phyloP scores from a whole-genome alignment of 2,888 invertebrate genomes.

The Iselma pallidipennis region DNA sequence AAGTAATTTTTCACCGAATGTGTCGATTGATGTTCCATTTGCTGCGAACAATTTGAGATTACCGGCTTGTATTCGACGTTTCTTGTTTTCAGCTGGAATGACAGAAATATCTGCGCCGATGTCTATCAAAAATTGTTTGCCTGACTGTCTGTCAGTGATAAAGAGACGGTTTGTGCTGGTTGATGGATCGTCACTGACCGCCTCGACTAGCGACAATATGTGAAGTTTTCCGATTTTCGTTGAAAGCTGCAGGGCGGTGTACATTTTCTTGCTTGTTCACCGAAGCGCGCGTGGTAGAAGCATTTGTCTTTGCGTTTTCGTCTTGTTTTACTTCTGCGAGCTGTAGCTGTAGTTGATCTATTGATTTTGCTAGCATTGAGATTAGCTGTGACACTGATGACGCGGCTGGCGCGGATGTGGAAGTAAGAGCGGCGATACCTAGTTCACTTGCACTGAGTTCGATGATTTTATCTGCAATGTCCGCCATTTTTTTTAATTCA shows the following conservation, averaged over 20 bases:
- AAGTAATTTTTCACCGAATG: no score
- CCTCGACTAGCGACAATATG: background rate
- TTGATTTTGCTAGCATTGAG: background rate
- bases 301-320: background rate
- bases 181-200: no score
- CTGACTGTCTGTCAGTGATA: background rate
- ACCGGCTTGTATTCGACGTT: no score
- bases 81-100: no score
- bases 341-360: background rate
- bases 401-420: background rate
- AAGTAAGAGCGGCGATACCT: background rate
- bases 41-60: no score
- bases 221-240: background rate
- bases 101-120: constrained; percentile 8
- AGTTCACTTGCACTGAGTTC: constrained; percentile 3
- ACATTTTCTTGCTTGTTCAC: background rate
- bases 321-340: background rate
- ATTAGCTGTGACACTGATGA: background rate
- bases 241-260: background rate
- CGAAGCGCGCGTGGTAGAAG: constrained; percentile 1
- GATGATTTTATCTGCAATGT: constrained; percentile 19
- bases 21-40: no score
- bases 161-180: constrained; percentile 7
- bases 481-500: constrained; percentile 9
- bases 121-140: background rate